Evolutionary conservation across 1,140 invertebrate genomes (phyloP), one percentile per base, ranked within the genome.

Genomic region (Listronotus oregonensis): DNA sequence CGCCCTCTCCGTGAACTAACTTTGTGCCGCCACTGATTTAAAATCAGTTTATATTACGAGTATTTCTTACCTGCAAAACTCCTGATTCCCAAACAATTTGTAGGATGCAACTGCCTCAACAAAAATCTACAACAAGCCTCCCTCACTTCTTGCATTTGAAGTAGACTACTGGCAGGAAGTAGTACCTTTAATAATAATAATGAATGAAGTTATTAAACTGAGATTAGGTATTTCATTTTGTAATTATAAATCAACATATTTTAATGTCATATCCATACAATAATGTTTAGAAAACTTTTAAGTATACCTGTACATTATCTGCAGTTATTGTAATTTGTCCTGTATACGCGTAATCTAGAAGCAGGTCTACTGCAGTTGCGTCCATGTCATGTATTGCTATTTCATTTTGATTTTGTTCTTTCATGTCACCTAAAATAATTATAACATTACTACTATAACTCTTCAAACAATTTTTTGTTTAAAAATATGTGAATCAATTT

Each of bases 41-140:
- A 15, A 12, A 11, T 12, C 6, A 4, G 15, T 46, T 10, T 46
- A 39, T 6, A 15, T 18, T 14, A 52, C 12, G 10, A 42, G n/a
- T 9, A 15, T 11, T 6, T 14, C 70, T 78, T 68, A 84, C 83
- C 85, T 55, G 86, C 86, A 77, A 92, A 92, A 71, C 86, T 88
- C 56, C 87, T 80, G 42, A 92, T 92, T 17, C 90, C 90, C 15
- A 92, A 78, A 71, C 89, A 91, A 73, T 93, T 92, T 1, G 89
- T 88, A 1, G 89, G 89, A 77, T 91, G 88, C 12, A 91, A 79
- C 76, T 91, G 89, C 14, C 85, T 82, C 69, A 90, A 81, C 11
- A 91, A 81, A 75, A 90, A 92, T 71, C 89, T 88, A 78, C 89
- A 91, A 72, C 90, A 92, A 0, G 90, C 90, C 67, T 91, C 89